phyloP scores from a whole-genome alignment of 2,888 invertebrate genomes.

The Agrochola macilenta region DNA sequence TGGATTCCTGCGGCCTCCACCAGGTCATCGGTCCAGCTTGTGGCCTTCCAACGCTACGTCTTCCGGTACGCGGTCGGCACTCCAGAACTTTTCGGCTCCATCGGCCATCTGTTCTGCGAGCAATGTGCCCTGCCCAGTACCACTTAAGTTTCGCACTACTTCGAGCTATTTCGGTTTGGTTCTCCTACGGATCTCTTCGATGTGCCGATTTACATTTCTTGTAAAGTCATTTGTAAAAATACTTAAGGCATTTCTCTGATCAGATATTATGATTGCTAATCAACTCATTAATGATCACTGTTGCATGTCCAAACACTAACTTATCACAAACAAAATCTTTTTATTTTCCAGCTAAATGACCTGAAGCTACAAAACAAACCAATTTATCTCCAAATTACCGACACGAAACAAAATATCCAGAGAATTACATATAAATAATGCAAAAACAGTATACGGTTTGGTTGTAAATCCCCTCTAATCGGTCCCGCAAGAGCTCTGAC shows the following conservation, averaged over 20 bases:
- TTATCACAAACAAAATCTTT: neutral
- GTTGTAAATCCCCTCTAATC: conserved; percentile 71
- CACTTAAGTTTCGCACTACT: too few species aligned
- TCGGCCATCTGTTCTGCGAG: too few species aligned
- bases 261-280: neutral
- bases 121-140: too few species aligned
- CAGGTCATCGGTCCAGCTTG: too few species aligned
- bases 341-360: conserved; percentile 14
- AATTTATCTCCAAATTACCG: conserved; percentile 47
- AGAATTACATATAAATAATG: conserved; percentile 68
- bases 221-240: neutral
- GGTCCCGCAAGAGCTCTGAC: conserved; percentile 69
- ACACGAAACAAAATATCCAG: conserved; percentile 49
- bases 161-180: too few species aligned
- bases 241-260: neutral
- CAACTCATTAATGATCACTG: neutral
- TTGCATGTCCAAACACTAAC: neutral
- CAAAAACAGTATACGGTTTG: conserved; percentile 66
- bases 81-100: too few species aligned
- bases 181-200: too few species aligned
- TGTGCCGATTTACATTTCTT: neutral
- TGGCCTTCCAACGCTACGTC: too few species aligned
- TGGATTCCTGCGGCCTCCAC: too few species aligned
- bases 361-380: conserved; percentile 24
- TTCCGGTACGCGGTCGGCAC: too few species aligned